Base-by-base conservation (phyloP, 2,113 vertebrate genomes). In the Scytalopus superciliaris region DNA sequence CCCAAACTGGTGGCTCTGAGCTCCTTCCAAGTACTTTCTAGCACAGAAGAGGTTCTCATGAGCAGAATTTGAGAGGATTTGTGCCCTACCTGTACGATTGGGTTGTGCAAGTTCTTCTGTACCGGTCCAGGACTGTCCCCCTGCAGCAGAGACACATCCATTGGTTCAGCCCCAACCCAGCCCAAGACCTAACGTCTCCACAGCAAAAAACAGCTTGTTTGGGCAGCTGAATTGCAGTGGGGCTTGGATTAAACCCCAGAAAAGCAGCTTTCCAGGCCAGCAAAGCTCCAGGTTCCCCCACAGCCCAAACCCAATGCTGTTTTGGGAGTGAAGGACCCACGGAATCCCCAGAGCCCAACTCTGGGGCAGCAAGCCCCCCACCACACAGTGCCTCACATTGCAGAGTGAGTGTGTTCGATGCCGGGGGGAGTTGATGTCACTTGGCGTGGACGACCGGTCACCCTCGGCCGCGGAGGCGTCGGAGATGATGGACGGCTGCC, bases 331-430 rank as follows among this genome's bases (percentile, higher is more conserved):
- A 33, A 78, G 19, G 25, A 52, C 18, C 27, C 2, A 0, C 5
- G 15, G 75, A 66, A 57, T 2, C 21, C 44, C 33, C 12, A 3
- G 30, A 47, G 23, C 62, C 39, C 10, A 0, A 12, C 6, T 57
- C 19, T 14, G 5, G 24, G 37, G 37, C 37, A 44, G 0, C 9
- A 5, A 5, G 4, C 3, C 5, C 15, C 5, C 35, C 23, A 8
- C 2, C 47, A 14, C 49, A 0, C 2, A 9, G 56, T 1, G 97
- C 97, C 99, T 99, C 98, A 99, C 99, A 69, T 99, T 99, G 99
- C 99, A 99, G 98, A 99, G 99, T 15, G 99, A 99, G 97, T 99
- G 99, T 7, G 99, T 99, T 98, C 99, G 98, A 94, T 99, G 99
- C 80, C 99, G 98, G 2, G 99, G 99, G 0, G 99, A 99, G 98